These are phyloP conservation scores for Psephotus haematonotus DNA, from an alignment of 2,113 vertebrate species.

Conservation along the genomic window DNA sequence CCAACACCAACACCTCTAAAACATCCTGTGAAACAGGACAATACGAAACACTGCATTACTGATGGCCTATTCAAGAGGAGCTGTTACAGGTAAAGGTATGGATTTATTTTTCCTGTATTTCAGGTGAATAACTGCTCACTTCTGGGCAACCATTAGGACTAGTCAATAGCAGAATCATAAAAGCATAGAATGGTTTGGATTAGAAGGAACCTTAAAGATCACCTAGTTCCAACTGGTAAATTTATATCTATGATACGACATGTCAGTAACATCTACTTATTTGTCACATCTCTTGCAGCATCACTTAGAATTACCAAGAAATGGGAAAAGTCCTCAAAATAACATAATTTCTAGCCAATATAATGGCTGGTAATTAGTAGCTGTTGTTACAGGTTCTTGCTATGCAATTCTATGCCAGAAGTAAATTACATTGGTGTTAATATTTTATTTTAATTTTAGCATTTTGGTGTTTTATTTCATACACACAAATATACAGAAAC, in stretches of 20 bases:
- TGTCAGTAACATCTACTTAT: not conserved
- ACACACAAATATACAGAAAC: not conserved
- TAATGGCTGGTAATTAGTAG: not conserved
- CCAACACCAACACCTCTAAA: not conserved
- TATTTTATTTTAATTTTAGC: not conserved
- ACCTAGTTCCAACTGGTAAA: not conserved
- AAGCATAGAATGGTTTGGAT: not conserved
- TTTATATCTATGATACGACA: not conserved
- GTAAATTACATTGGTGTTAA: not conserved
- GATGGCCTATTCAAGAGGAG: not conserved
- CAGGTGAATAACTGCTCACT: not conserved
- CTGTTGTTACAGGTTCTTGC: not conserved
- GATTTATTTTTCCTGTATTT: not conserved
- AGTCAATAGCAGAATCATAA: not conserved
- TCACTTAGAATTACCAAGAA: not conserved
- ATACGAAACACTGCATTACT: not conserved
- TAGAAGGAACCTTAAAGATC: not conserved
- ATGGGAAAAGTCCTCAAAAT: not conserved
- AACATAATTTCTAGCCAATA: not conserved
- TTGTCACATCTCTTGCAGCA: not conserved
- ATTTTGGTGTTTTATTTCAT: not conserved
- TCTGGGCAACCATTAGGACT: not conserved
- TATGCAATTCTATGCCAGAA: not conserved
- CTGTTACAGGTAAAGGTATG: not conserved
- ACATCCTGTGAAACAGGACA: not conserved